phyloP scores from a whole-genome alignment of 2,113 vertebrate species.

The Channa argus region DNA sequence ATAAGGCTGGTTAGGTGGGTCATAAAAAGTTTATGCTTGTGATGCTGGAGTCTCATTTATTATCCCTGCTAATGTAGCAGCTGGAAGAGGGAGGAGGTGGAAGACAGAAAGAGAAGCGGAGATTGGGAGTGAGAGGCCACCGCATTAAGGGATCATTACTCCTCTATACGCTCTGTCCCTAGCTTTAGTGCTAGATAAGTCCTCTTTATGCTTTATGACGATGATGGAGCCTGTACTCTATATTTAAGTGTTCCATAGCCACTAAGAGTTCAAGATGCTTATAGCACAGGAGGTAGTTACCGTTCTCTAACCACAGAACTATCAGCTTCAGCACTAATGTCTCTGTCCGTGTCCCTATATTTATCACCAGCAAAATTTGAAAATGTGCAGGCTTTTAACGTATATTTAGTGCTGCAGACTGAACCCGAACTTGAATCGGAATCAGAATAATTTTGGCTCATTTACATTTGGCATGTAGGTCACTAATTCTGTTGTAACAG shows the following conservation, averaged over 20 bases:
- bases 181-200: conserved; percentile 65
- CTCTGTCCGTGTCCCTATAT: conserved; percentile 41
- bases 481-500: neutral
- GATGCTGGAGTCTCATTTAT: conserved; percentile 77
- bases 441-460: neutral
- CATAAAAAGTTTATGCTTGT: conserved; percentile 82
- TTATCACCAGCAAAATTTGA: conserved; percentile 41
- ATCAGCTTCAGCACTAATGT: conserved; percentile 65
- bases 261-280: conserved; percentile 75
- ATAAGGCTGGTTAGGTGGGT: conserved; percentile 81
- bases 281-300: conserved; percentile 78
- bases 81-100: conserved; percentile 31
- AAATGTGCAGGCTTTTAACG: conserved; percentile 23
- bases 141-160: conserved; percentile 81
- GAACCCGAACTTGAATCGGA: neutral
- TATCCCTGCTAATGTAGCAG: conserved; percentile 82
- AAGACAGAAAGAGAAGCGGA: conserved; percentile 55
- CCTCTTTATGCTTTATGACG: conserved; percentile 74
- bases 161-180: conserved; percentile 72
- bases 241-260: conserved; percentile 78
- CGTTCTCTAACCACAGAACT: conserved; percentile 71
- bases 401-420: neutral
- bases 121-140: conserved; percentile 68
- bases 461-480: neutral
- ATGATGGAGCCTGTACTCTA: conserved; percentile 66